Percentiles rank a stretch among this genome's conserved stretches.
These are phyloP conservation scores for Zaprionus camerounensis DNA, from an alignment of 1,140 invertebrate species.

Conservation along the genomic window DNA sequence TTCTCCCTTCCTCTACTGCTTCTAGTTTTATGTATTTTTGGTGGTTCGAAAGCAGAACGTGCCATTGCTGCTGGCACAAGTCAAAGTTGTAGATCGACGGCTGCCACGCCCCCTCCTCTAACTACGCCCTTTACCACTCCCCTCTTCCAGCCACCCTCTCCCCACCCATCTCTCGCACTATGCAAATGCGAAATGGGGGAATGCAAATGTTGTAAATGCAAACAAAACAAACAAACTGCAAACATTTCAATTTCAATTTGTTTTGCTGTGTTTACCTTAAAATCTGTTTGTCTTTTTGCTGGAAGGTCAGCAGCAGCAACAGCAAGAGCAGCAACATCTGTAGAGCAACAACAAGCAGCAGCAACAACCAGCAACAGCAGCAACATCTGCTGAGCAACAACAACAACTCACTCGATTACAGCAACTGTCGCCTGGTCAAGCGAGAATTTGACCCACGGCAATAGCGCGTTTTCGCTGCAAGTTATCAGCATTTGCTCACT, in stretches of 20 bases:
- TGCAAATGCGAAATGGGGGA: slow-evolving; percentile 17
- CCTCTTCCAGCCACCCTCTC: no score
- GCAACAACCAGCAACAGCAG: not conserved
- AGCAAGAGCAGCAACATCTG: slow-evolving; percentile 2
- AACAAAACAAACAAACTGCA: slow-evolving; percentile 29
- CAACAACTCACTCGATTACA: slow-evolving; percentile 24
- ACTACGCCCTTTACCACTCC: not conserved
- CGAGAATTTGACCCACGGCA: not conserved
- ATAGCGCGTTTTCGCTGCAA: not conserved
- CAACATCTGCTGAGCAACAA: not conserved
- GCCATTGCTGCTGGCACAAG: slow-evolving; percentile 5
- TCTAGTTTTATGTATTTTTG: slow-evolving; percentile 14
- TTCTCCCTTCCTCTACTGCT: not conserved
- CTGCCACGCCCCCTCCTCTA: not conserved
- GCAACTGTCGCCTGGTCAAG: slow-evolving; percentile 1
- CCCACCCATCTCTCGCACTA: slow-evolving; percentile 21
- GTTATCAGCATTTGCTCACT: not conserved
- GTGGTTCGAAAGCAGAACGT: slow-evolving; percentile 53
- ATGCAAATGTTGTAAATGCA: slow-evolving; percentile 19
- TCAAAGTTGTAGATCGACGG: slow-evolving; percentile 1
- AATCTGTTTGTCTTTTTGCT: slow-evolving; percentile 22
- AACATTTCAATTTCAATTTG: slow-evolving; percentile 27
- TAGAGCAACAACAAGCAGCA: not conserved
- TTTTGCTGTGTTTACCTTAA: slow-evolving; percentile 18
- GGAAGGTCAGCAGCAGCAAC: slow-evolving; percentile 9